Evolutionary conservation across 2,888 invertebrate species (phyloP).

Genomic region (Drosophila testacea): DNA sequence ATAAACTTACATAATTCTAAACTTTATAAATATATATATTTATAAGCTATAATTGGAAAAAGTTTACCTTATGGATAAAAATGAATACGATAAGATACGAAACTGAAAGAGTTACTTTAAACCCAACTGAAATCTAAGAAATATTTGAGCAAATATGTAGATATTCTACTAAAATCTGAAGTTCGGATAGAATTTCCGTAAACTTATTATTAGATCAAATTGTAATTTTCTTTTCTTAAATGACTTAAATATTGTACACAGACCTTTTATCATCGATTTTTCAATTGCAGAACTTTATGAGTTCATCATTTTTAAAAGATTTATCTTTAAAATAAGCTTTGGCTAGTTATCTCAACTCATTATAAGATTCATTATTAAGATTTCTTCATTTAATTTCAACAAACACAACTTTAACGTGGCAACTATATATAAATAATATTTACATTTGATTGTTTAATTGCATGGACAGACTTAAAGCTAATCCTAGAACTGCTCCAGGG

Average conservation of each 20-base stretch:
- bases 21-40: not conserved
- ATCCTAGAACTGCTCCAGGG: constrained; percentile 80
- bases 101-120: no score
- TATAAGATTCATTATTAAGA: constrained; percentile 1
- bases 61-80: no score
- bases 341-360: no score
- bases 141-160: no score
- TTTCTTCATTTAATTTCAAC: constrained; percentile 36
- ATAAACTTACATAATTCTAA: not conserved
- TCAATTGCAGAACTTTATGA: not conserved
- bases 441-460: constrained; percentile 51
- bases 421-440: constrained; percentile 69
- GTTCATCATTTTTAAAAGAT: not conserved
- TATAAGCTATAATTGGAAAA: no score
- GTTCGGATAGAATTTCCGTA: no score
- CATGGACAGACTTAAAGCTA: constrained; percentile 11
- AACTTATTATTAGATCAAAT: no score
- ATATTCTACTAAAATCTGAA: no score
- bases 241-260: no score
- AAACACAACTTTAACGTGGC: constrained; percentile 31
- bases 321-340: not conserved
- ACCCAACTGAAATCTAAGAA: no score
- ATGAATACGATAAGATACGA: no score
- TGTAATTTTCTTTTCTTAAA: no score
- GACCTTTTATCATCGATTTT: not conserved